Conservation (phyloP, 2,113 vertebrate species). For the Nestor notabilis region DNA sequence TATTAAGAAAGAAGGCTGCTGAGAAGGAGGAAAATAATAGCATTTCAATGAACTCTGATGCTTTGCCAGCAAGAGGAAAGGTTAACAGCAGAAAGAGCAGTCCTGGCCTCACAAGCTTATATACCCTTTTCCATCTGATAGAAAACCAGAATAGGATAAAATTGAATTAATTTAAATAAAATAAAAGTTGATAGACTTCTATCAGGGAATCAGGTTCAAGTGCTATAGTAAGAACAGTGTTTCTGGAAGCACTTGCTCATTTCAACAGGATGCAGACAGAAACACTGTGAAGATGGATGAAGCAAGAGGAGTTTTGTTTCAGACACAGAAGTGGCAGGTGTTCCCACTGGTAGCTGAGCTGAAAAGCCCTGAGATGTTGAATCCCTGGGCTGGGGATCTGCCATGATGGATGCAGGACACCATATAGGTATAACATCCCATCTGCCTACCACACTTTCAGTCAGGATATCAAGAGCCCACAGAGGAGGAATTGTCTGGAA, state of each 20-base stretch:
- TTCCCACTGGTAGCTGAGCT: not conserved
- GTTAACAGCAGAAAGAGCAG: not conserved
- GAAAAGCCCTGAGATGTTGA: not conserved
- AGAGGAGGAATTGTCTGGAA: not conserved
- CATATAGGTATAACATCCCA: not conserved
- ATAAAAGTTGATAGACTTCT: not conserved
- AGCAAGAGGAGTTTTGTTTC: not conserved
- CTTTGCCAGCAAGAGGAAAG: not conserved
- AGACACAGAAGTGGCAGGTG: too few species aligned
- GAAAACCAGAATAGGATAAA: not conserved
- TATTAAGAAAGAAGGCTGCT: not conserved
- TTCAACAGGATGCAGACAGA: fast-evolving
- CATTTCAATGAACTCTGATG: not conserved
- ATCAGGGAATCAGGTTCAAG: not conserved
- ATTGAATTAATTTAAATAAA: not conserved
- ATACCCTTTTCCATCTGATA: not conserved
- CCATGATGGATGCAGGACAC: not conserved
- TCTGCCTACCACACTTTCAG: not conserved
- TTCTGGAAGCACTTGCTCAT: not conserved
- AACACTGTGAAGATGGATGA: not conserved
- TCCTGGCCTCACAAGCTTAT: not conserved
- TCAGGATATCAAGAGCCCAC: not conserved
- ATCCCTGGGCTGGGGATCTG: not conserved
- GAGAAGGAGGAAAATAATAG: not conserved
- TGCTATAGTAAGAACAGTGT: fast-evolving